These are phyloP conservation scores for Pogonophryne albipinna DNA, from an alignment of 2,797 vertebrate species.

Conservation along the genomic window DNA sequence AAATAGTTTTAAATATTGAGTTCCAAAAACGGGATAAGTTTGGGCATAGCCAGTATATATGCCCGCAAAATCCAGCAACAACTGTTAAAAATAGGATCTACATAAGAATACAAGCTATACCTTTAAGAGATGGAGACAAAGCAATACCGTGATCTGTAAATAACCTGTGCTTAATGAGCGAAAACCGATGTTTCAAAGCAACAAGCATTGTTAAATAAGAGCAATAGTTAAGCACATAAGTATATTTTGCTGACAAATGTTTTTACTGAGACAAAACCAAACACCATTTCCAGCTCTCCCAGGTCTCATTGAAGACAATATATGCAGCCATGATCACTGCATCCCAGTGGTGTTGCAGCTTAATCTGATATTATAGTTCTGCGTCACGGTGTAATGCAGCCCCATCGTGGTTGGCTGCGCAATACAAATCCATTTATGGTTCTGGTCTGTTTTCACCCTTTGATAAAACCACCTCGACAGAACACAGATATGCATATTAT, in stretches of 20 bases:
- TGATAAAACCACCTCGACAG: not conserved
- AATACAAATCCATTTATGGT: not conserved
- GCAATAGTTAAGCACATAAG: not conserved
- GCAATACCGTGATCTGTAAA: too few relatives aligned
- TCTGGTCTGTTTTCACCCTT: not conserved
- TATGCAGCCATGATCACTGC: not conserved
- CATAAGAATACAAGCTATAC: not conserved
- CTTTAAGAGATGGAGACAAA: not conserved
- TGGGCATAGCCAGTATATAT: not conserved
- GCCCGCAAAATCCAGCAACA: not conserved
- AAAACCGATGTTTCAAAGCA: not conserved
- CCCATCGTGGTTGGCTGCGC: too few relatives aligned
- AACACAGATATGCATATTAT: too few relatives aligned
- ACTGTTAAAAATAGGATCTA: not conserved
- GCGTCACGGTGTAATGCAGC: not conserved
- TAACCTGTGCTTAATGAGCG: not conserved
- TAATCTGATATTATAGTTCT: not conserved
- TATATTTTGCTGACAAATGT: too few relatives aligned
- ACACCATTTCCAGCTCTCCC: not conserved
- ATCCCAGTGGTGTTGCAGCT: not conserved
- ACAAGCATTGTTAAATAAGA: not conserved
- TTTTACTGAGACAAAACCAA: constrained; percentile 1
- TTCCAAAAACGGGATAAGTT: not conserved
- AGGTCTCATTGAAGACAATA: not conserved
- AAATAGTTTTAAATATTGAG: too few relatives aligned